These are phyloP conservation scores for Cottoperca gobio DNA, from an alignment of 2,797 vertebrate genomes.

Conservation along the genomic window DNA sequence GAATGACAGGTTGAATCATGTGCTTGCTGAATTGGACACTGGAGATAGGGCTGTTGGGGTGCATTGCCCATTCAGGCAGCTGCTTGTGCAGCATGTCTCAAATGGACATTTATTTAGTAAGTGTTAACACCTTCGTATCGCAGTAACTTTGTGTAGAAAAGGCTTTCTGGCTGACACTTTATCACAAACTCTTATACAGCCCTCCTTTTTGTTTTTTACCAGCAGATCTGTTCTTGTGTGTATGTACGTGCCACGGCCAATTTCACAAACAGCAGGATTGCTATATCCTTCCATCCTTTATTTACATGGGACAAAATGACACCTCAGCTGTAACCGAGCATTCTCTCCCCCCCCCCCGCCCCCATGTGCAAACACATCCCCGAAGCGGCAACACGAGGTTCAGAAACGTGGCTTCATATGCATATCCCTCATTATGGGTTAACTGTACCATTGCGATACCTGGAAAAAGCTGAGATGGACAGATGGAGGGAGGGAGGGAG, in stretches of 20 bases:
- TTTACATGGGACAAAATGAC: slow-evolving; percentile 78
- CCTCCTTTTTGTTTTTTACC: slow-evolving; percentile 20
- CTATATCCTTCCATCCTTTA: slow-evolving; percentile 57
- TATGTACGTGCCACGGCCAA: slow-evolving; percentile 46
- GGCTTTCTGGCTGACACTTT: slow-evolving; percentile 35
- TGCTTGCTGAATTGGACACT: slow-evolving; percentile 72
- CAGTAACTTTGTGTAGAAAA: slow-evolving; percentile 25
- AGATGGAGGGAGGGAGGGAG: slow-evolving; percentile 41
- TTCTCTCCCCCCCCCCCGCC: background rate
- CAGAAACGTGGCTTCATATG: slow-evolving; percentile 49
- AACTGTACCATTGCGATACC: slow-evolving; percentile 46
- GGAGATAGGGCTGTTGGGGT: slow-evolving; percentile 46
- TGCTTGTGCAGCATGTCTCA: slow-evolving; percentile 62
- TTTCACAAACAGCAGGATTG: slow-evolving; percentile 68
- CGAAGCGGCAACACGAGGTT: slow-evolving; percentile 38
- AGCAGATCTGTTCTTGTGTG: slow-evolving; percentile 38
- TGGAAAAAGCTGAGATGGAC: slow-evolving; percentile 33
- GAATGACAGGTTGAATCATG: slow-evolving; percentile 69
- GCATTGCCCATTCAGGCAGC: slow-evolving; percentile 51
- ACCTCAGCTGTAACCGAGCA: slow-evolving; percentile 58
- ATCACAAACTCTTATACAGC: slow-evolving; percentile 24
- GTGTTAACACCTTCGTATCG: slow-evolving; percentile 55
- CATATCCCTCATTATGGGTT: slow-evolving; percentile 51
- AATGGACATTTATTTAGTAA: slow-evolving; percentile 38
- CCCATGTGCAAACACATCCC: slow-evolving; percentile 45